Conservation (phyloP, 2,113 vertebrate genomes). For the Taxidea taxus region DNA sequence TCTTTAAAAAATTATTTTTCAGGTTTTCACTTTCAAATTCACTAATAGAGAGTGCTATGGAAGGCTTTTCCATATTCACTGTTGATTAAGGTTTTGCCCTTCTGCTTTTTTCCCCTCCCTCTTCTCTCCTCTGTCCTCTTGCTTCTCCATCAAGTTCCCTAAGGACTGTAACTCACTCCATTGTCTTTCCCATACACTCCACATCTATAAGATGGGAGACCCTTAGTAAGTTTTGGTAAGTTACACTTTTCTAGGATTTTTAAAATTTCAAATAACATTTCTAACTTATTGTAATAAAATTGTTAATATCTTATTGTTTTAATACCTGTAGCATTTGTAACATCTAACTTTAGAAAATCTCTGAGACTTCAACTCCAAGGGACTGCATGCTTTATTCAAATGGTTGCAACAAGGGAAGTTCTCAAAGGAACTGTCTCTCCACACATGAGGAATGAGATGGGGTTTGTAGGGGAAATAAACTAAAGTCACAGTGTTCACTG, state of each 20-base stretch:
- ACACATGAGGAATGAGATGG: not conserved
- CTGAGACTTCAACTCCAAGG: not conserved
- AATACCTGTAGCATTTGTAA: not conserved
- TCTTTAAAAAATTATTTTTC: not conserved
- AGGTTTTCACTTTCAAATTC: constrained; percentile 3
- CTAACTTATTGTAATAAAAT: not conserved
- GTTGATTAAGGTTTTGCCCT: not conserved
- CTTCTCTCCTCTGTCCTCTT: not conserved
- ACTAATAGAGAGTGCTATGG: not conserved
- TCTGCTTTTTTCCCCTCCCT: not conserved
- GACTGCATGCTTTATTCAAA: not conserved
- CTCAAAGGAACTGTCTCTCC: not conserved
- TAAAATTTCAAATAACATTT: not conserved
- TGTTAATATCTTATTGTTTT: not conserved
- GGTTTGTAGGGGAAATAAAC: not conserved
- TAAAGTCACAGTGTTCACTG: not conserved
- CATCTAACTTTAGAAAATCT: not conserved
- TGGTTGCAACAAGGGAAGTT: not conserved
- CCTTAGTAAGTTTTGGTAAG: not conserved
- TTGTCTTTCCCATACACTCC: not conserved
- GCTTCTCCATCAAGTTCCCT: not conserved
- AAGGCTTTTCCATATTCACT: not conserved
- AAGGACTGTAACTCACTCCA: not conserved
- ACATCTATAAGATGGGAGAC: not conserved
- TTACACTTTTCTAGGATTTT: not conserved